phyloP scores from a whole-genome alignment of 92 coral and sea anemone species.

The Epizoanthus illoricatus region DNA sequence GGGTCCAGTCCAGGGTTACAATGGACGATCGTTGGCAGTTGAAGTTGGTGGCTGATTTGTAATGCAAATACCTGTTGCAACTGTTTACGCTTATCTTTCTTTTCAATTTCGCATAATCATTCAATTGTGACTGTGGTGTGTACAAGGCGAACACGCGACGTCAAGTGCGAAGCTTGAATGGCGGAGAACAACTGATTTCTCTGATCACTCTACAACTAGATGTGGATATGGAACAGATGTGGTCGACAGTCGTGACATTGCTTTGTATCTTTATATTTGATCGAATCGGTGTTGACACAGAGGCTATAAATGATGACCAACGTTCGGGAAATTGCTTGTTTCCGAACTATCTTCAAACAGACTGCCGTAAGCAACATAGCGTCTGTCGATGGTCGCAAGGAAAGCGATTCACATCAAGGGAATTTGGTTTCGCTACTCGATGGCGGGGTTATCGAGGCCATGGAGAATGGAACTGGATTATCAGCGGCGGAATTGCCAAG shows the following conservation, averaged over 20 bases:
- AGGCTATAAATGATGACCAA: background rate
- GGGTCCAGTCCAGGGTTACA: too few species aligned
- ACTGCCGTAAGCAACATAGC: constrained; percentile 28
- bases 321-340: constrained; percentile 32
- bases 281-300: constrained; percentile 1
- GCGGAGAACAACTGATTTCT: background rate
- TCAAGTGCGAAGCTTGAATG: background rate
- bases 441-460: constrained; percentile 44
- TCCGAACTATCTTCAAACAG: constrained; percentile 58
- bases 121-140: constrained; percentile 4
- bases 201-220: background rate
- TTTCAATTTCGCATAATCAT: constrained; percentile 29
- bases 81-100: background rate
- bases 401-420: constrained; percentile 39
- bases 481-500: constrained; percentile 22
- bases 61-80: constrained; percentile 23
- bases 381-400: constrained; percentile 61
- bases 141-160: constrained; percentile 35
- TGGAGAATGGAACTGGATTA: constrained; percentile 51
- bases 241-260: background rate
- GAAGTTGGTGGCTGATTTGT: constrained; percentile 2
- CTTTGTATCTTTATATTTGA: background rate
- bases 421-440: background rate
- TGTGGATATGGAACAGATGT: background rate
- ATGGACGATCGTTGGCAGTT: too few species aligned